Evolutionary conservation across 2,113 vertebrate genomes (phyloP).

Genomic region (Rhinoptilus africanus): DNA sequence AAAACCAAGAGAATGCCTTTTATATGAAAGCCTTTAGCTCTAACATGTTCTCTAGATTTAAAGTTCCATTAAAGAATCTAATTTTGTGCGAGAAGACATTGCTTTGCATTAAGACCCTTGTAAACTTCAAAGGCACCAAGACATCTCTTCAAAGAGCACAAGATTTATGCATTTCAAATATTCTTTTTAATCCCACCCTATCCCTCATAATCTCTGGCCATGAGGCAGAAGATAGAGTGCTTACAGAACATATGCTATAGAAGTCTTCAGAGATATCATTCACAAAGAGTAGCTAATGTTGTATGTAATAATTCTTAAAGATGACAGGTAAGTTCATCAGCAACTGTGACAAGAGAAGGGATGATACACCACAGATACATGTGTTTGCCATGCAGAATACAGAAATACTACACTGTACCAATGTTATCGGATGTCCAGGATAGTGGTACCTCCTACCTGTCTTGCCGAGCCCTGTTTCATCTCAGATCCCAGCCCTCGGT

Average conservation of each 20-base stretch:
- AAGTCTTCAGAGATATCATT: background rate
- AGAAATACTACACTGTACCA: background rate
- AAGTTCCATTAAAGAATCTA: background rate
- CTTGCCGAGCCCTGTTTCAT: background rate
- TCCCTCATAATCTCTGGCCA: background rate
- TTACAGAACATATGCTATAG: background rate
- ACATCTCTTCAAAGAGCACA: conserved; percentile 1
- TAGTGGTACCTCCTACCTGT: background rate
- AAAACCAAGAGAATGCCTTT: background rate
- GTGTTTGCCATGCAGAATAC: background rate
- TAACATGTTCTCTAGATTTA: background rate
- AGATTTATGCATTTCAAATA: conserved; percentile 6
- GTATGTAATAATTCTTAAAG: background rate
- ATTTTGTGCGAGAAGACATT: background rate
- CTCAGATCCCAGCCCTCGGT: background rate
- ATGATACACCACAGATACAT: too few relatives aligned
- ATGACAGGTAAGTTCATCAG: background rate
- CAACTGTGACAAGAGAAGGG: background rate
- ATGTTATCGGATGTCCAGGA: background rate
- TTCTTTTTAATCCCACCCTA: conserved; percentile 23
- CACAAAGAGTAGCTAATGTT: background rate
- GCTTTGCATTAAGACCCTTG: background rate
- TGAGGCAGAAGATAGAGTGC: background rate
- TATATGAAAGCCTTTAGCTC: background rate
- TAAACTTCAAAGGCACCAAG: conserved; percentile 28